Percentiles rank a stretch among this genome's conserved stretches.
Conservation (phyloP, 1,140 invertebrate genomes). For the Drosophila nikananu region DNA sequence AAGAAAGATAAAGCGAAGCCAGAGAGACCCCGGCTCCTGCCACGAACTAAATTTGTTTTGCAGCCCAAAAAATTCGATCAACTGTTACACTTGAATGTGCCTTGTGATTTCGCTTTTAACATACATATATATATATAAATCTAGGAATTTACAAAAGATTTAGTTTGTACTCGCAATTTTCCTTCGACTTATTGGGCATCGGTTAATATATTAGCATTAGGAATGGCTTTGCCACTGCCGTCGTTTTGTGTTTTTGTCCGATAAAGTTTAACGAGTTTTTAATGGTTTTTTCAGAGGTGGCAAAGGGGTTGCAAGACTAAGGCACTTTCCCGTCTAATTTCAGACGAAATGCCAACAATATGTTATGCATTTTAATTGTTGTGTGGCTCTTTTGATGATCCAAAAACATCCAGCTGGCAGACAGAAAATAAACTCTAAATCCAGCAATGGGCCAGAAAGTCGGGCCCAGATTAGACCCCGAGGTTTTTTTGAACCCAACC, state of each 20-base stretch:
- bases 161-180: not conserved
- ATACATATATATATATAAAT: slow-evolving; percentile 9
- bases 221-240: slow-evolving; percentile 1
- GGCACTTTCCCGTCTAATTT: slow-evolving; percentile 10
- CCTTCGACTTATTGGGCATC: not conserved
- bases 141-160: slow-evolving; percentile 10
- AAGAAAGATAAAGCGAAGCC: slow-evolving; percentile 11
- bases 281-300: slow-evolving; percentile 8
- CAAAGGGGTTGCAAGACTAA: not conserved
- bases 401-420: slow-evolving; percentile 18
- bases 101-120: not conserved
- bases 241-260: not conserved
- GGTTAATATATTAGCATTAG: slow-evolving; percentile 13
- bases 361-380: slow-evolving; percentile 26
- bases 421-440: slow-evolving; percentile 24
- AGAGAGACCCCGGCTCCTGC: not conserved
- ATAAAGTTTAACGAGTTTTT: slow-evolving; percentile 24
- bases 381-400: slow-evolving; percentile 17
- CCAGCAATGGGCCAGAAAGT: slow-evolving; percentile 10
- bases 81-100: slow-evolving; percentile 10
- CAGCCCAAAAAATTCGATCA: slow-evolving; percentile 1
- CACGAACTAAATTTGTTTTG: slow-evolving; percentile 14
- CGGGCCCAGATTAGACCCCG: slow-evolving; percentile 10
- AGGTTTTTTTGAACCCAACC: slow-evolving; percentile 8
- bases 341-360: slow-evolving; percentile 16